Conservation (phyloP, 2,113 vertebrate species). For the Tachuris rubrigastra region DNA sequence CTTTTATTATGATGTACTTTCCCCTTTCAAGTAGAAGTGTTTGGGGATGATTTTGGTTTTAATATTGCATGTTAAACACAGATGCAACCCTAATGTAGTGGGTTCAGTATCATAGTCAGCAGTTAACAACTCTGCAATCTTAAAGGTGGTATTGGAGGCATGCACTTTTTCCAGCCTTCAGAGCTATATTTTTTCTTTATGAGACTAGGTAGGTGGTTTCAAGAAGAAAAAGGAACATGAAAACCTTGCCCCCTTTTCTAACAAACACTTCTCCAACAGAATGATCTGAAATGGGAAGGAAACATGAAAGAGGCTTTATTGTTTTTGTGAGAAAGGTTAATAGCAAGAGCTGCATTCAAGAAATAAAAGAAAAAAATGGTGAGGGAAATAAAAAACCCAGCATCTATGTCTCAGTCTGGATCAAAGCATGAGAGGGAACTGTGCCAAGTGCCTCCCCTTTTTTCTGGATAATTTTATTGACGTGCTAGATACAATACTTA, state of each 20-base stretch:
- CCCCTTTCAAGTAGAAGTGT: not conserved
- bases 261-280: not conserved
- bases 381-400: not conserved
- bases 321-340: conserved; percentile 10
- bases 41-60: not conserved
- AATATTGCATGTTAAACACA: not conserved
- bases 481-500: not conserved
- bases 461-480: not conserved
- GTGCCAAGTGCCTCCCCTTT: not conserved
- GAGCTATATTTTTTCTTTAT: not conserved
- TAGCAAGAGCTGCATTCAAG: not conserved
- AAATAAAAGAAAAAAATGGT: not conserved
- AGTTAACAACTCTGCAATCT: not conserved
- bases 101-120: not conserved
- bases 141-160: not conserved
- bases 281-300: not conserved
- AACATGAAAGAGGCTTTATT: conserved; percentile 16
- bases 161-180: not conserved
- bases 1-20: not conserved
- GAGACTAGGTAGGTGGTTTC: not conserved
- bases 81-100: not conserved
- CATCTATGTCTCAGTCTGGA: not conserved
- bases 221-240: not conserved
- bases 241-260: not conserved
- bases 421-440: not conserved